These are phyloP conservation scores for Nerophis lumbriciformis DNA, from an alignment of 2,113 vertebrate species.

Conservation along the genomic window DNA sequence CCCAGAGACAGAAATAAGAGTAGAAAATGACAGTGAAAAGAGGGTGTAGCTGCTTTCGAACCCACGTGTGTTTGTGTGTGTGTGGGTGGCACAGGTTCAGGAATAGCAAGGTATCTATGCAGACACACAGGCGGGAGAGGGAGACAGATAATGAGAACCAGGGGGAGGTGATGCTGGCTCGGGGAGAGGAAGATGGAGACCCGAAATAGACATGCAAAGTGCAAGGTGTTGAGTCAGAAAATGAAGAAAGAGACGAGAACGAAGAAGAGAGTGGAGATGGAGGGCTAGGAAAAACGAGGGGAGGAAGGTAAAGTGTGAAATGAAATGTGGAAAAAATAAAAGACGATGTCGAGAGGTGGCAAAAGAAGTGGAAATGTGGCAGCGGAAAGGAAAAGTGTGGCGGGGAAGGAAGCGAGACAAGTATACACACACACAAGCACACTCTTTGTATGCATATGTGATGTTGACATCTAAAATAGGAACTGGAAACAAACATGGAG, in stretches of 20 bases:
- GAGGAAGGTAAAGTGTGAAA: slow-evolving; percentile 16
- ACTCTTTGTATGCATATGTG: slow-evolving; percentile 28
- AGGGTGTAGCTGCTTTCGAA: slow-evolving; percentile 17
- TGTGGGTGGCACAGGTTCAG: slow-evolving; percentile 58
- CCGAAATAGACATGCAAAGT: slow-evolving; percentile 76
- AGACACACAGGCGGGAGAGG: slow-evolving; percentile 43
- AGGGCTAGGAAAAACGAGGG: slow-evolving; percentile 25
- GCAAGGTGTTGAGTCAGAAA: slow-evolving; percentile 75
- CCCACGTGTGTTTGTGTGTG: slow-evolving; percentile 22
- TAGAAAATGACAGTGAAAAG: slow-evolving; percentile 18
- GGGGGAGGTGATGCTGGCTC: slow-evolving; percentile 68
- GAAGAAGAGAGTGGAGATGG: slow-evolving; percentile 18
- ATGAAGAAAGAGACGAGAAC: slow-evolving; percentile 56
- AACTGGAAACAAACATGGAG: slow-evolving; percentile 15
- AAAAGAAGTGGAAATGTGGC: slow-evolving; percentile 1
- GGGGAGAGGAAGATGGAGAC: slow-evolving; percentile 67
- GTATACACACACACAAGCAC: slow-evolving; percentile 14
- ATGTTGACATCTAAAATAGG: slow-evolving; percentile 14
- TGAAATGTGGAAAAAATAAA: slow-evolving; percentile 2
- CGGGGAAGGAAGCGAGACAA: slow-evolving; percentile 27
- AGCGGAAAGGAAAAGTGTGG: slow-evolving; percentile 6
- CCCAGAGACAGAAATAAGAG: slow-evolving; percentile 10
- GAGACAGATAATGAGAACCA: slow-evolving; percentile 71
- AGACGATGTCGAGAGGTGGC: slow-evolving; percentile 9
- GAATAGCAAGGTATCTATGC: slow-evolving; percentile 49